Conservation (phyloP, 2,113 vertebrate genomes). For the Camarhynchus parvulus region DNA sequence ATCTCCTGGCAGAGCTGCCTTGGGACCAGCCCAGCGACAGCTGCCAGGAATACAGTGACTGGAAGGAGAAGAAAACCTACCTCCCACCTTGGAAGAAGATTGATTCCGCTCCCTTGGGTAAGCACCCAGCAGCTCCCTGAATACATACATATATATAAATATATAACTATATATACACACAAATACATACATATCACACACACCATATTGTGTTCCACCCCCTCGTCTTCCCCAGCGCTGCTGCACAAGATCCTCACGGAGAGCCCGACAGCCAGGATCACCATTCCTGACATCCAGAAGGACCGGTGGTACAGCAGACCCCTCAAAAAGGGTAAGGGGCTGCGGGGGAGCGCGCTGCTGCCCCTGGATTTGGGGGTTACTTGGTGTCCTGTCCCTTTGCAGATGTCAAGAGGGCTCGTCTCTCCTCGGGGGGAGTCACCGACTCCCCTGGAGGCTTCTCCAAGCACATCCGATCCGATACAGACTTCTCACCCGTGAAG, state of each 20-base stretch:
- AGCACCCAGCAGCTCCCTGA: neutral
- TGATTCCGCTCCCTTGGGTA: slow-evolving; percentile 81
- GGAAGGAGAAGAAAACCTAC: slow-evolving; percentile 93
- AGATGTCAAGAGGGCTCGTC: slow-evolving; percentile 74
- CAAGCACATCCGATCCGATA: slow-evolving; percentile 81
- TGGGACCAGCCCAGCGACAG: slow-evolving; percentile 95
- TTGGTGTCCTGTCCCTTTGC: neutral
- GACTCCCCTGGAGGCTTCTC: slow-evolving; percentile 75
- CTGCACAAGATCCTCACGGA: slow-evolving; percentile 89
- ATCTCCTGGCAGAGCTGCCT: slow-evolving; percentile 83
- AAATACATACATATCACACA: neutral
- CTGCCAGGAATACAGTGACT: slow-evolving; percentile 95
- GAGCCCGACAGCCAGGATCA: slow-evolving; percentile 80
- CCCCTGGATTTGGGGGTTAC: neutral
- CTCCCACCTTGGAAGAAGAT: slow-evolving; percentile 97
- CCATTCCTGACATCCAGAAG: slow-evolving; percentile 87
- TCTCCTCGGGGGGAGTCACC: slow-evolving; percentile 52
- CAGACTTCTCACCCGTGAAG: slow-evolving; percentile 72
- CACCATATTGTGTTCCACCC: neutral
- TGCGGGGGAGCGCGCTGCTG: accelerated
- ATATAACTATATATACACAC: no score
- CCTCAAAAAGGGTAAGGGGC: slow-evolving; percentile 66
- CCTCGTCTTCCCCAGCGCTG: slow-evolving; percentile 76
- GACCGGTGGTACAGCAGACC: slow-evolving; percentile 87
- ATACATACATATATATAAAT: no score